phyloP scores from a whole-genome alignment of 2,113 vertebrate genomes.

The Panurus biarmicus region DNA sequence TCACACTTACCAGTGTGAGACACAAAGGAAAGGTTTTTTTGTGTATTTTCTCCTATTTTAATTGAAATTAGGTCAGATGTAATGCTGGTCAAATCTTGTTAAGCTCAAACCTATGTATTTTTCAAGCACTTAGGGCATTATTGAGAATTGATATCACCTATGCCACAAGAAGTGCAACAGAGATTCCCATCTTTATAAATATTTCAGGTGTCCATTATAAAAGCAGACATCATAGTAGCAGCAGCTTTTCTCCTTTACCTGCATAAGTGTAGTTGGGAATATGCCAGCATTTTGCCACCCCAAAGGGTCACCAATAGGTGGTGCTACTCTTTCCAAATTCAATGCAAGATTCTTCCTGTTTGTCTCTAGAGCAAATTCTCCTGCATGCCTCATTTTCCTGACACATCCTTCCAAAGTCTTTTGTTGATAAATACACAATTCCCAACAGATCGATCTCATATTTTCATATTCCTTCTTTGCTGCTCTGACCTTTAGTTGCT shows the following conservation, averaged over 20 bases:
- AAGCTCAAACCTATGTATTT: not conserved
- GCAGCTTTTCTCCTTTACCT: not conserved
- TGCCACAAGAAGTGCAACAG: not conserved
- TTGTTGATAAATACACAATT: not conserved
- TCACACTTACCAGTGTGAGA: not conserved
- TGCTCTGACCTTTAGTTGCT: conserved; percentile 3
- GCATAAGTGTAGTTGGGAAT: rapidly evolving
- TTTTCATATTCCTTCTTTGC: not conserved
- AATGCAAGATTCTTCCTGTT: not conserved
- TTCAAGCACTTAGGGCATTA: not conserved
- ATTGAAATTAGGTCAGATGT: not conserved
- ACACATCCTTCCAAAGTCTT: not conserved
- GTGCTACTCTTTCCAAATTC: not conserved
- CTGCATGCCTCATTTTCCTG: not conserved
- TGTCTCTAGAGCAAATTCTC: not conserved
- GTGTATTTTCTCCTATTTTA: not conserved
- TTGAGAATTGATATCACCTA: not conserved
- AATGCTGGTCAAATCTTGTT: not conserved
- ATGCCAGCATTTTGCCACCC: not conserved
- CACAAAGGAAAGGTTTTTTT: not conserved
- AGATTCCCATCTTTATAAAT: not conserved
- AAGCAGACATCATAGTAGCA: not conserved
- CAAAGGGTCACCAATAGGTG: not conserved
- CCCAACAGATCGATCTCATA: not conserved
- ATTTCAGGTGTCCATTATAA: not conserved